Evolutionary conservation across 2,113 vertebrate species (phyloP), one percentile per base, ranked within the genome.

Genomic region (Sphyrna mokarran): DNA sequence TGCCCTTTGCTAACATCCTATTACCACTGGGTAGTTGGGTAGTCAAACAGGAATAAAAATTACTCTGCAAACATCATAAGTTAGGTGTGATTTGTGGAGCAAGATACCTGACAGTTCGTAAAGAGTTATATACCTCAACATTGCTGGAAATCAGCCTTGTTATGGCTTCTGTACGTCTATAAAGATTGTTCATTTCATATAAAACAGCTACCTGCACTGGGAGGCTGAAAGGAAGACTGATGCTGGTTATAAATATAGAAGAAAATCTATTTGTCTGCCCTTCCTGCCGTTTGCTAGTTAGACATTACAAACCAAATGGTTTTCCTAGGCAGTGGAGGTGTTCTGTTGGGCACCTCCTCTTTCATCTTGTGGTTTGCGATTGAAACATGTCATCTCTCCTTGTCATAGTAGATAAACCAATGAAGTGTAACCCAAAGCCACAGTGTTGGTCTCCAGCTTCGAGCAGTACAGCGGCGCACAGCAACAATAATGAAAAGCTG

Each of bases 41-140:
- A 98, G 98, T 99, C 98, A 98, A 98, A 98, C 97, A 98, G 98
- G 98, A 98, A 99, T 99, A 99, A 98, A 99, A 99, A 99, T 99
- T 98, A 98, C 98, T 97, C 98, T 97, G 98, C 98, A 98, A 98
- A 99, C 98, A 98, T 98, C 98, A 99, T 99, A 99, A 97, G 98
- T 99, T 99, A 99, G 98, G 98, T 98, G 98, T 98, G 99, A 99
- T 99, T 99, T 99, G 99, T 99, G 97, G 98, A 98, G 98, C 98
- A 97, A 98, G 98, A 98, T 98, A 98, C 97, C 97, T 98, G 98
- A 99, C 98, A 99, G 98, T 98, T 98, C 97, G 97, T 97, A 97
- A 97, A 98, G 99, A 98, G 98, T 98, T 98, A 98, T 98, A 98
- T 98, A 97, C 97, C 98, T 97, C 97, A 97, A 97, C 97, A 96